phyloP scores from a whole-genome alignment of 2,797 vertebrate genomes.

The Danio aesculapii region DNA sequence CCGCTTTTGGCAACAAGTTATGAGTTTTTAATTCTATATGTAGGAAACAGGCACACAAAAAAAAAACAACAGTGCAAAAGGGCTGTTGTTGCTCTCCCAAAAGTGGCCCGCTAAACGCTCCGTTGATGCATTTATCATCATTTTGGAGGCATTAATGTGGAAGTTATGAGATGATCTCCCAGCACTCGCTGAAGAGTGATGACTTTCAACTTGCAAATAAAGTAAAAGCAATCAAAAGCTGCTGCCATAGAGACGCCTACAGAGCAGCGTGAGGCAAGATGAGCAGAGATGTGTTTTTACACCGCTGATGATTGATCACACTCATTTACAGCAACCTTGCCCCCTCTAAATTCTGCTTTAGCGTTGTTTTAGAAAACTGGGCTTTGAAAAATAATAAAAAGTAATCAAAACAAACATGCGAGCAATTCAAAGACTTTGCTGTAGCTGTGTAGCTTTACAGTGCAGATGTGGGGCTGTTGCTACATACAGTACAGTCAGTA shows the following conservation, averaged over 20 bases:
- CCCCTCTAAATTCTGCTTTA: background rate
- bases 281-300: constrained; percentile 62
- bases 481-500: background rate
- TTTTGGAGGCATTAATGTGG: constrained; percentile 77
- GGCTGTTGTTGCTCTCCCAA: constrained; percentile 63
- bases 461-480: background rate
- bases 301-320: constrained; percentile 72
- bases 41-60: constrained; percentile 44
- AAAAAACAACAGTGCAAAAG: constrained; percentile 51
- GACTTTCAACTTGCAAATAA: constrained; percentile 79
- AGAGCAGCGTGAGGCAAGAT: constrained; percentile 45
- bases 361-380: constrained; percentile 17
- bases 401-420: constrained; percentile 6
- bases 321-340: constrained; percentile 67
- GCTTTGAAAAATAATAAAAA: constrained; percentile 11
- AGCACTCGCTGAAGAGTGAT: constrained; percentile 71
- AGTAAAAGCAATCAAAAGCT: constrained; percentile 71
- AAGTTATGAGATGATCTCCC: constrained; percentile 77
- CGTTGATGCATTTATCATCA: constrained; percentile 62
- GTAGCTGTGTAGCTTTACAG: background rate
- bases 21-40: constrained; percentile 39
- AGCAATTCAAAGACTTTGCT: background rate
- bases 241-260: constrained; percentile 46
- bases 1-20: constrained; percentile 19
- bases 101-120: constrained; percentile 60